These are phyloP conservation scores for Falco columbarius DNA, from an alignment of 2,797 vertebrate species.

Conservation along the genomic window DNA sequence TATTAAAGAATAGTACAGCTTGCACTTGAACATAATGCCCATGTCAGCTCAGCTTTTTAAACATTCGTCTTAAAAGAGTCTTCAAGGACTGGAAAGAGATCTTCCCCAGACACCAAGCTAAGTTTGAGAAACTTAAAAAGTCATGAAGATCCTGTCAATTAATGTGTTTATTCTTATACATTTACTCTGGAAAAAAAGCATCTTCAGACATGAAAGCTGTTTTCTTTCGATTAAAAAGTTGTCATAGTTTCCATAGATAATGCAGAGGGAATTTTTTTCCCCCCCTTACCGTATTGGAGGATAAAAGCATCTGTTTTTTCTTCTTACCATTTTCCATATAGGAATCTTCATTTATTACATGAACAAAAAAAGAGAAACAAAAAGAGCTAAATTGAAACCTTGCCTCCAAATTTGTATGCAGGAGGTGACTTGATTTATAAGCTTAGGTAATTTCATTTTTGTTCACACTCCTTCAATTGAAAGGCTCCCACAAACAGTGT, in stretches of 20 bases:
- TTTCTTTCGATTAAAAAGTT: constrained; percentile 75
- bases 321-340: background rate
- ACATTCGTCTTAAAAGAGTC: constrained; percentile 68
- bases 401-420: constrained; percentile 52
- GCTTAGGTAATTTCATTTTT: constrained; percentile 60
- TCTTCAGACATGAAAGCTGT: constrained; percentile 70
- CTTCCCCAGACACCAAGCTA: constrained; percentile 67
- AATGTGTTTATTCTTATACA: constrained; percentile 71
- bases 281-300: background rate
- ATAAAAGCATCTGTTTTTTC: background rate
- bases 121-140: constrained; percentile 76
- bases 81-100: constrained; percentile 74
- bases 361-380: background rate
- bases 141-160: constrained; percentile 79
- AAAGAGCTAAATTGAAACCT: constrained; percentile 58
- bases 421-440: constrained; percentile 64
- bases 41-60: constrained; percentile 70
- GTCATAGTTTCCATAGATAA: constrained; percentile 72
- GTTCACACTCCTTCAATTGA: constrained; percentile 46
- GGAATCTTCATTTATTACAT: constrained; percentile 21
- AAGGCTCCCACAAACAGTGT: constrained; percentile 32
- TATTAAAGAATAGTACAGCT: constrained; percentile 61
- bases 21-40: constrained; percentile 50
- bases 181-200: constrained; percentile 47
- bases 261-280: background rate